Evolutionary conservation across 2,797 vertebrate species (phyloP).

Genomic region (Sebastes itinus): DNA sequence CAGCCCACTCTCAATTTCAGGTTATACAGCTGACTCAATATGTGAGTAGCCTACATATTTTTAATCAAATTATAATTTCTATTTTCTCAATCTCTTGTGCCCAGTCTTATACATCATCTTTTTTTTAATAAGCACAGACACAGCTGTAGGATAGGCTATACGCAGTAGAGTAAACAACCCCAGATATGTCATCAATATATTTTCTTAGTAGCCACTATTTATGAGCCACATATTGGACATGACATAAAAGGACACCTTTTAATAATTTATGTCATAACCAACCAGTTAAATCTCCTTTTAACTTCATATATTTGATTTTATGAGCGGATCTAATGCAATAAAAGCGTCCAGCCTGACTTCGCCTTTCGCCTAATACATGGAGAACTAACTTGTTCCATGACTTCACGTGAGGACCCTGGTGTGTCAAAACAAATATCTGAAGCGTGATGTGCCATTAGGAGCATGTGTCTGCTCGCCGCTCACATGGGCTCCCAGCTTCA

Average conservation of each 20-base stretch:
- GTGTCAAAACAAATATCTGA: slow-evolving; percentile 46
- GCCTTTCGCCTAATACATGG: slow-evolving; percentile 6
- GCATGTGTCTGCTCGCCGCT: not conserved
- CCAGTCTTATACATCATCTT: not conserved
- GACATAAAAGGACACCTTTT: not conserved
- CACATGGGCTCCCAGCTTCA: slow-evolving; percentile 12
- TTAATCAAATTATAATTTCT: not conserved
- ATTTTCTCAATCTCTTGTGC: not conserved
- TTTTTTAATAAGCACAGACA: not conserved
- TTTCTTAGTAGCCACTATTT: not conserved
- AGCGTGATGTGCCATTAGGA: slow-evolving; percentile 15
- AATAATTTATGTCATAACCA: not conserved
- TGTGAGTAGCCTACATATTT: not conserved
- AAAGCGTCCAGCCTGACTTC: not conserved
- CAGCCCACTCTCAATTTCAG: not conserved
- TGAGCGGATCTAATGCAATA: slow-evolving; percentile 2
- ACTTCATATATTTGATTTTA: slow-evolving; percentile 20
- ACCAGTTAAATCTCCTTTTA: not conserved
- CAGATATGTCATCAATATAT: not conserved
- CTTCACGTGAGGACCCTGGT: slow-evolving; percentile 23
- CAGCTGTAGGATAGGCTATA: not conserved
- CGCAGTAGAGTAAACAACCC: not conserved
- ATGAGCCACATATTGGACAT: not conserved
- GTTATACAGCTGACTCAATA: not conserved
- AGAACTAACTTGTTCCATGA: slow-evolving; percentile 39